A percentile compares a stretch with the other conserved stretches of the same genome.
Evolutionary conservation across 2,888 invertebrate genomes (phyloP).

Genomic region (Plebejus argus): DNA sequence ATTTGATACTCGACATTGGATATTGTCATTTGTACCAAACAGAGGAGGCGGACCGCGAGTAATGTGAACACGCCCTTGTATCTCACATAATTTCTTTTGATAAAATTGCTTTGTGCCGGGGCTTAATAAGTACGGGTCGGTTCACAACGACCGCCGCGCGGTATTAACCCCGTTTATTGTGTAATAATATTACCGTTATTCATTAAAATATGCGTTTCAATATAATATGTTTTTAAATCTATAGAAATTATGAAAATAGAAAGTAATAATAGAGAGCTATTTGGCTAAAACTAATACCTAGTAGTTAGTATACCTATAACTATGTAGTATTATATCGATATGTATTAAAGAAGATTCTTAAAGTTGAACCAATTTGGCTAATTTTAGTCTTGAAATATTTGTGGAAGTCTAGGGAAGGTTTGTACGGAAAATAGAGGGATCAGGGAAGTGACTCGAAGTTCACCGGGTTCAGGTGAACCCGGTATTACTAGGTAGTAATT

Average conservation of each 20-base stretch:
- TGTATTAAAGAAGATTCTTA: no score
- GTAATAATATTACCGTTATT: conserved; percentile 22
- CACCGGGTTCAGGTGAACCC: no score
- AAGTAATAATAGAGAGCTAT: neutral
- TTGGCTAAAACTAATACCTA: no score
- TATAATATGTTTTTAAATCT: neutral
- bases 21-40: conserved; percentile 65
- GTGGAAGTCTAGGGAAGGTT: no score
- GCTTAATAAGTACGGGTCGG: conserved; percentile 31
- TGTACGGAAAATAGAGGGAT: no score
- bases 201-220: neutral
- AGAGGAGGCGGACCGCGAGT: conserved; percentile 74
- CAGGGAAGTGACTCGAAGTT: no score
- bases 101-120: conserved; percentile 45
- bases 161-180: conserved; percentile 16
- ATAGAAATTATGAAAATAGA: neutral
- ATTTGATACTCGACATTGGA: conserved; percentile 73
- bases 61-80: conserved; percentile 60
- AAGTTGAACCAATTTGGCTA: no score
- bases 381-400: no score
- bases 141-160: conserved; percentile 17
- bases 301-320: no score
- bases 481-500: no score
- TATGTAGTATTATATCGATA: no score
- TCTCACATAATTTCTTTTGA: conserved; percentile 66